Evolutionary conservation across 2,113 vertebrate species (phyloP), one percentile per base, ranked within the genome.

Genomic region (Pardalotus punctatus): DNA sequence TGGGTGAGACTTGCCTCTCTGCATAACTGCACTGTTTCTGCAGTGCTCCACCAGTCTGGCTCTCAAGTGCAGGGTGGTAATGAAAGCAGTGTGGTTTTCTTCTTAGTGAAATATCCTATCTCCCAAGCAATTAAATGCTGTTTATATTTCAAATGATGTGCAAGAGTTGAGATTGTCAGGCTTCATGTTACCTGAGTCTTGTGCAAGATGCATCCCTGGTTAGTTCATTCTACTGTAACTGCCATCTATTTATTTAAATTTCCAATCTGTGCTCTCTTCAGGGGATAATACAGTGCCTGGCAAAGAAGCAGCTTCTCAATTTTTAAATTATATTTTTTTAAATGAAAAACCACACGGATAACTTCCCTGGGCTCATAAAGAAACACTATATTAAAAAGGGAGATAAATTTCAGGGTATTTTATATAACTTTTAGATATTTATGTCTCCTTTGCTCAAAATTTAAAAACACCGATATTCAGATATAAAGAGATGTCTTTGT

Each of bases 231-330:
- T 95, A 88, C 91, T 97, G 78, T 95, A 96, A 96, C 93, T 96
- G 94, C 91, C 93, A 94, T 97, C 96, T 97, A 97, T 97, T 98
- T 97, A 97, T 97, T 98, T 97, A 97, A 97, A 97, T 97, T 97
- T 98, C 94, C 97, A 98, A 98, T 98, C 97, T 98, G 97, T 94
- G 97, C 96, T 97, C 96, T 98, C 96, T 97, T 97, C 88, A 90
- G 97, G 97, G 97, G 96, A 98, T 98, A 96, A 93, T 96, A 95
- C 48, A 53, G 77, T 88, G 92, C 88, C 95, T 97, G 96, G 97
- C 88, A 97, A 95, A 96, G 90, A 87, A 91, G 57, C 74, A 81
- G 88, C 74, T 95, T 96, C 88, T 83, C 88, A 96, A 50, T 97
- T 96, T 96, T 96, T 92, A 96, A 93, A 96, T 97, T 92, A 77